phyloP scores from a whole-genome alignment of 1,140 invertebrate species.

The Heliconius congener region DNA sequence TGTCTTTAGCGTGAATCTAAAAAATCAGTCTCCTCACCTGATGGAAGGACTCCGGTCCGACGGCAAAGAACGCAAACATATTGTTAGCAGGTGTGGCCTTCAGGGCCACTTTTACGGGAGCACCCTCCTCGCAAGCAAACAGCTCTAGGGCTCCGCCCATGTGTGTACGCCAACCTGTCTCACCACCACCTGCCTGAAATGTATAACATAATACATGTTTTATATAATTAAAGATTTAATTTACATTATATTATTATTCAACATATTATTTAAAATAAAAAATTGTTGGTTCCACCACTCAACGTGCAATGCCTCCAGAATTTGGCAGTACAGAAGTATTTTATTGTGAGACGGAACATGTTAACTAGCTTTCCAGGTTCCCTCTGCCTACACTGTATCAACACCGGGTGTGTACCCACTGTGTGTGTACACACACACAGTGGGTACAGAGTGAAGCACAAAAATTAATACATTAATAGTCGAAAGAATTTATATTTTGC shows the following conservation, averaged over 20 bases:
- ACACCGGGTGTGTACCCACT: too few relatives aligned
- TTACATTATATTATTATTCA: too few relatives aligned
- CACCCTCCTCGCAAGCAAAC: slow-evolving; percentile 82
- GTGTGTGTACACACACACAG: too few relatives aligned
- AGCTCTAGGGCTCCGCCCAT: slow-evolving; percentile 87
- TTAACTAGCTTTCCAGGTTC: neutral
- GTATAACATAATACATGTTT: neutral
- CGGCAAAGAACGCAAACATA: slow-evolving; percentile 88
- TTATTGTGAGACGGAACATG: neutral
- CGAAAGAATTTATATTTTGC: too few relatives aligned
- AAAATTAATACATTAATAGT: too few relatives aligned
- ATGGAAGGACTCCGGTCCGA: slow-evolving; percentile 74
- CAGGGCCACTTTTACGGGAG: slow-evolving; percentile 80
- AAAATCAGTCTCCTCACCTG: slow-evolving; percentile 45
- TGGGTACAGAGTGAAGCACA: too few relatives aligned
- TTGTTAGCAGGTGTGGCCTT: slow-evolving; percentile 85
- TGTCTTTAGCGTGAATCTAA: neutral
- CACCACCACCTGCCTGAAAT: slow-evolving; percentile 14
- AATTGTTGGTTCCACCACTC: too few relatives aligned
- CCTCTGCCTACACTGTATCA: too few relatives aligned
- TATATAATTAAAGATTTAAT: neutral
- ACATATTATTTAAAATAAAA: too few relatives aligned
- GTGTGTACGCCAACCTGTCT: slow-evolving; percentile 79
- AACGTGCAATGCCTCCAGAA: too few relatives aligned
- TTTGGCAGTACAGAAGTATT: too few relatives aligned